Percentiles rank a stretch among this genome's conserved stretches.
These are phyloP conservation scores for Drosophila tristis DNA, from an alignment of 1,140 invertebrate species.

Conservation along the genomic window DNA sequence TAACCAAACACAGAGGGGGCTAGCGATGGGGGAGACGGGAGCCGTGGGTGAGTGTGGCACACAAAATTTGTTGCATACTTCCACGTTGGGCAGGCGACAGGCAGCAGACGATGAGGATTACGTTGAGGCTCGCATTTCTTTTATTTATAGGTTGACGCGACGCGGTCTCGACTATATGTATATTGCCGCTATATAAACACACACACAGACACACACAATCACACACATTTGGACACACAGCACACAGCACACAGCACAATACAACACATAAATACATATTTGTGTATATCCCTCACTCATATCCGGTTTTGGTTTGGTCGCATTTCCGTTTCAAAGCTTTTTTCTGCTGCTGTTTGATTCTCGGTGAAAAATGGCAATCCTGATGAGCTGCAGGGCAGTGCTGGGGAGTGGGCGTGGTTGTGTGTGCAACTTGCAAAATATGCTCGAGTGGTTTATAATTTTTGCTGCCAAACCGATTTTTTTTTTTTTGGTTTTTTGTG, in stretches of 20 bases:
- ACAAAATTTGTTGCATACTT: slow-evolving; percentile 53
- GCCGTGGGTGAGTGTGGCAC: slow-evolving; percentile 1
- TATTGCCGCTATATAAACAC: slow-evolving; percentile 55
- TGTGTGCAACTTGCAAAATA: slow-evolving; percentile 58
- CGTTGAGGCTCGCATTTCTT: slow-evolving; percentile 52
- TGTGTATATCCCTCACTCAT: slow-evolving; percentile 54
- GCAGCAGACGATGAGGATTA: slow-evolving; percentile 24
- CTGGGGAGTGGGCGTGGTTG: slow-evolving; percentile 3
- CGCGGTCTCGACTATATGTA: slow-evolving; percentile 48
- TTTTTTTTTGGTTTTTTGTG: slow-evolving; percentile 20
- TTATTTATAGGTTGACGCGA: slow-evolving; percentile 74
- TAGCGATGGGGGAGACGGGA: neutral
- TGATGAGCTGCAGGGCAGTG: slow-evolving; percentile 5
- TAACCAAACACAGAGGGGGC: slow-evolving; percentile 44
- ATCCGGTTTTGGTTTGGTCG: slow-evolving; percentile 67
- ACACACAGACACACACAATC: slow-evolving; percentile 5
- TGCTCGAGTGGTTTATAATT: slow-evolving; percentile 77
- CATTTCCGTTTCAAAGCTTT: slow-evolving; percentile 73
- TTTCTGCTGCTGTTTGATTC: slow-evolving; percentile 23
- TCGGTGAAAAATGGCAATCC: slow-evolving; percentile 58
- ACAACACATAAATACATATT: slow-evolving; percentile 15
- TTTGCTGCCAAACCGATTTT: slow-evolving; percentile 66
- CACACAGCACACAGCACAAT: neutral
- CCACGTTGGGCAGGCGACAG: slow-evolving; percentile 28
- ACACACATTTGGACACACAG: neutral